Percentiles rank a stretch among this genome's conserved stretches.
Evolutionary conservation across 2,113 vertebrate species (phyloP).

Genomic region (Toxostoma redivivum): DNA sequence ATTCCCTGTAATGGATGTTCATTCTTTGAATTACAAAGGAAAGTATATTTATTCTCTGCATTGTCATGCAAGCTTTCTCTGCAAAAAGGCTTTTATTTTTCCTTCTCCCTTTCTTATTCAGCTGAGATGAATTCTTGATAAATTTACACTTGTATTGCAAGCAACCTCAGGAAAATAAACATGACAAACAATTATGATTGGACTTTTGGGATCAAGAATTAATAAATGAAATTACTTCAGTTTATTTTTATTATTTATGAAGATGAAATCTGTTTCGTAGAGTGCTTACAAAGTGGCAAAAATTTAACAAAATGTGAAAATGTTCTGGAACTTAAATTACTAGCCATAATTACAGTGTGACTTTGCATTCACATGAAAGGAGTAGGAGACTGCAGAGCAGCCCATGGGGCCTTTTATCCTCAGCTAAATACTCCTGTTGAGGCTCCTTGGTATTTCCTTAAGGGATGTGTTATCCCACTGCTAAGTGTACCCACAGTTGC

Average conservation of each 20-base stretch:
- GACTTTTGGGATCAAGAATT: background rate
- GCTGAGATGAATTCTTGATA: background rate
- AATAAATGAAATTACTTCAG: background rate
- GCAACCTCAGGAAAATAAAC: background rate
- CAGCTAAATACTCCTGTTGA: background rate
- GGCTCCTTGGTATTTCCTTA: background rate
- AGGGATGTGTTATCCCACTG: background rate
- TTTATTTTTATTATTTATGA: slow-evolving; percentile 31
- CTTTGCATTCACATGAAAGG: background rate
- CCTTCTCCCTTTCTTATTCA: background rate
- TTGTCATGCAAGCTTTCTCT: background rate
- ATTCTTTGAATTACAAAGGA: background rate
- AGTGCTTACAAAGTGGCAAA: background rate
- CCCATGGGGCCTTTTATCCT: background rate
- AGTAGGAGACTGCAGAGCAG: background rate
- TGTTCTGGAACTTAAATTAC: background rate
- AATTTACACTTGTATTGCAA: background rate
- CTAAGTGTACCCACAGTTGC: background rate
- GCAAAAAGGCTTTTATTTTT: background rate
- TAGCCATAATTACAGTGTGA: background rate
- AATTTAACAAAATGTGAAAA: background rate
- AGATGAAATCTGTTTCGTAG: background rate
- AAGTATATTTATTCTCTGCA: background rate
- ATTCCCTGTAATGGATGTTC: background rate
- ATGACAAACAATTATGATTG: background rate